phyloP scores from a whole-genome alignment of 1,140 invertebrate species.

The Euwallacea fornicatus region DNA sequence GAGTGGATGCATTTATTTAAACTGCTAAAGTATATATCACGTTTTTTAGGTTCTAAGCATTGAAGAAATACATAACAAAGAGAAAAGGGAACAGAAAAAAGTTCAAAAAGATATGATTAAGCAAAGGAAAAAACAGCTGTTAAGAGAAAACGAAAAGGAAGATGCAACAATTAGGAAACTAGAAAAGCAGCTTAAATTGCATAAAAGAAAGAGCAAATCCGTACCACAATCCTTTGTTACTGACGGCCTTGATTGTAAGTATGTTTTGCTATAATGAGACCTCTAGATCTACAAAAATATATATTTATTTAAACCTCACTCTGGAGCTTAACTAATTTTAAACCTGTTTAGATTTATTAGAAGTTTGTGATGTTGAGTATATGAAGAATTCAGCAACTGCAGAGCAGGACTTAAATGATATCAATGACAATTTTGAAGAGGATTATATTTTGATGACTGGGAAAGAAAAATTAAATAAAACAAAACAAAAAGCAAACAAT shows the following conservation, averaged over 20 bases:
- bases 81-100: constrained; percentile 55
- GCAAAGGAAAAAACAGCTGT: constrained; percentile 63
- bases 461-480: constrained; percentile 8
- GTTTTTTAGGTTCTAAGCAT: constrained; percentile 9
- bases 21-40: neutral
- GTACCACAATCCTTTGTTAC: constrained; percentile 75
- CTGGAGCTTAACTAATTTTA: too few relatives aligned
- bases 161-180: constrained; percentile 77
- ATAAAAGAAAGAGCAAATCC: constrained; percentile 74
- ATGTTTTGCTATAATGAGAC: constrained; percentile 2
- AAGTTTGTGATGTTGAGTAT: constrained; percentile 76
- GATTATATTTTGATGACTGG: constrained; percentile 58
- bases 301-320: constrained; percentile 14
- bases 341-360: constrained; percentile 65
- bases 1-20: neutral
- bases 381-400: constrained; percentile 63
- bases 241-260: constrained; percentile 87
- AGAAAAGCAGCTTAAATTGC: constrained; percentile 82
- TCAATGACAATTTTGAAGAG: constrained; percentile 67
- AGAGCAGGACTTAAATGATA: constrained; percentile 65
- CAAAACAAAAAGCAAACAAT: constrained; percentile 19
- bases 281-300: neutral
- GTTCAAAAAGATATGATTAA: constrained; percentile 60
- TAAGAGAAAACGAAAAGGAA: constrained; percentile 75
- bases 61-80: constrained; percentile 50